phyloP scores from a whole-genome alignment of 2,113 vertebrate genomes.

The Sminthopsis crassicaudata region DNA sequence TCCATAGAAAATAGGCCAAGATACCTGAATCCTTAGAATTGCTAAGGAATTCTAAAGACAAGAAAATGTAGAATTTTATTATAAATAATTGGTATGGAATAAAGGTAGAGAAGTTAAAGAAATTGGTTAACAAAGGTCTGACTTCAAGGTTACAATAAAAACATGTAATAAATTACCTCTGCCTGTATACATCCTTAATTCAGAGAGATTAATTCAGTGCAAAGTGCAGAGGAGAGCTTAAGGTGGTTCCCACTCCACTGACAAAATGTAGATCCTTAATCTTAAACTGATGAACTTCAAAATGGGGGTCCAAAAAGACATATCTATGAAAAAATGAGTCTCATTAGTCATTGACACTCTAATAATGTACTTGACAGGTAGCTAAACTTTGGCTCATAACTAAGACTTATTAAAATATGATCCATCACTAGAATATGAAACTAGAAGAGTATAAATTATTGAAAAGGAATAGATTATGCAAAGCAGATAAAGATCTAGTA shows the following conservation, averaged over 20 bases:
- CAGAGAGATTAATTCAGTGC: slow-evolving; percentile 11
- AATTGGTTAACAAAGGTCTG: slow-evolving; percentile 5
- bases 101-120: slow-evolving; percentile 4
- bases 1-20: slow-evolving; percentile 27
- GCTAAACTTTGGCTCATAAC: background rate
- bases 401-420: background rate
- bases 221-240: background rate
- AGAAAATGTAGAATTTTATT: slow-evolving; percentile 38
- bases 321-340: background rate
- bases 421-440: background rate
- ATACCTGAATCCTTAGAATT: slow-evolving; percentile 45
- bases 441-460: background rate
- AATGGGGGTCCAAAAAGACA: background rate
- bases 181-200: slow-evolving; percentile 7
- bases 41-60: slow-evolving; percentile 50
- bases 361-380: background rate
- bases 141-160: slow-evolving; percentile 7
- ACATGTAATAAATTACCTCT: background rate
- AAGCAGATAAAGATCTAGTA: background rate
- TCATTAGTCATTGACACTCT: background rate
- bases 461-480: background rate
- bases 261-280: slow-evolving; percentile 9
- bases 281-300: slow-evolving; percentile 19
- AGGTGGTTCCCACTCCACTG: background rate
- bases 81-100: slow-evolving; percentile 20